Percentiles rank a stretch among this genome's conserved stretches.
Evolutionary conservation across 2,888 invertebrate genomes (phyloP).

Genomic region (Agriopis aurantiaria): DNA sequence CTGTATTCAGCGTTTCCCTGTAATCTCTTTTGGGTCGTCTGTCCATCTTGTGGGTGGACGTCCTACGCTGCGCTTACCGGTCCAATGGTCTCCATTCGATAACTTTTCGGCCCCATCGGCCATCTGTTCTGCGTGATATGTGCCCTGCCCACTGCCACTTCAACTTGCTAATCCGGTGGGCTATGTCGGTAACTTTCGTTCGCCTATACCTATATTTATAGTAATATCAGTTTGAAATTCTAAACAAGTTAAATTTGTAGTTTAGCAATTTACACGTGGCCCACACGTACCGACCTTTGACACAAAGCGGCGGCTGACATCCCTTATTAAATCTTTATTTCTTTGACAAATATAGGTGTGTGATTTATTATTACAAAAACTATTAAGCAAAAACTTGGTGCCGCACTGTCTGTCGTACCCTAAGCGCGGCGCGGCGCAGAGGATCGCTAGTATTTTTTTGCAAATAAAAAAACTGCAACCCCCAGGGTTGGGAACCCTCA

Average conservation of each 20-base stretch:
- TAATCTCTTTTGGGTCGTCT: too few species aligned
- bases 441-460: constrained; percentile 63
- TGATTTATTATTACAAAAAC: constrained; percentile 70
- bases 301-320: constrained; percentile 36
- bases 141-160: too few species aligned
- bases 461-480: constrained; percentile 66
- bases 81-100: too few species aligned
- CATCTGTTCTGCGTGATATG: too few species aligned
- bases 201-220: too few species aligned
- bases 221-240: too few species aligned
- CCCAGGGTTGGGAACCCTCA: constrained; percentile 62
- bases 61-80: too few species aligned
- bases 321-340: constrained; percentile 38
- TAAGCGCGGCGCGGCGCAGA: constrained; percentile 52
- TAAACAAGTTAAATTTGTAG: neutral
- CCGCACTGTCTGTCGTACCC: constrained; percentile 73
- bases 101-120: too few species aligned
- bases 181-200: too few species aligned
- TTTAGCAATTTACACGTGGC: constrained; percentile 20
- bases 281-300: constrained; percentile 29
- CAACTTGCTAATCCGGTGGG: too few species aligned
- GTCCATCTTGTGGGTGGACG: too few species aligned
- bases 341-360: constrained; percentile 45
- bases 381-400: constrained; percentile 68
- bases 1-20: too few species aligned